Evolutionary conservation across 2,888 invertebrate genomes (phyloP), one percentile per base, ranked within the genome.

Genomic region (Dynastes maya): DNA sequence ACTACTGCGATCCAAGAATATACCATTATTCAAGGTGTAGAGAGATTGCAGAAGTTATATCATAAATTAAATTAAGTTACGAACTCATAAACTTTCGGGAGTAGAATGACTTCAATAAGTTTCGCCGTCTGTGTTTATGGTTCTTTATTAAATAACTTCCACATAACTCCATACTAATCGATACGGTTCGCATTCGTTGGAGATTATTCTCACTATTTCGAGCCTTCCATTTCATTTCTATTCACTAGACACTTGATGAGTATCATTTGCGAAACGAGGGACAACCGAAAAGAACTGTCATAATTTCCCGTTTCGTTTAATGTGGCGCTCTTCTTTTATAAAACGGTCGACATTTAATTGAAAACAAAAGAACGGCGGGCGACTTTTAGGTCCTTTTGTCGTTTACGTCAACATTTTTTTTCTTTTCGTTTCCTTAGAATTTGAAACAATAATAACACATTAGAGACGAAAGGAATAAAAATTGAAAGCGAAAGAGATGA

Each of bases 381-480:
- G 22, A 8, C 29, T 27, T 61, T 22, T 3, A 11, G 27, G 55
- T 1, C 61, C 4, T 29, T 37, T 27, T 9, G 61, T 61, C 8
- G 6, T 22, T 27, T 61, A 2, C 11, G 22, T 27, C n/a, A 61
- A 61, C 22, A 6, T 29, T 61, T 58, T 58, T 22, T 27, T 22
- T 22, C 22, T 22, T 22, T 27, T 61, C 53, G n/a, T 27, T 61
- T 61, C 27, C 9, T 61, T 29, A 61, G 2, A 27, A 11, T 61
- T 61, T 8, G 8, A 16, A 3, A 29, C 55, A 61, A 27, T 27
- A 61, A 29, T 29, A 29, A 27, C 11, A 22, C 61, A 27, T 61
- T 61, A 61, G 29, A 22, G 11, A 29, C 8, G 61, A 29, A 61
- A 61, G 11, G 22, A 61, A 61, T 61, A 61, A 61, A 61, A 61